A percentile compares a stretch with the other conserved stretches of the same genome.
phyloP scores from a whole-genome alignment of 2,113 vertebrate genomes.

The human region DNA sequence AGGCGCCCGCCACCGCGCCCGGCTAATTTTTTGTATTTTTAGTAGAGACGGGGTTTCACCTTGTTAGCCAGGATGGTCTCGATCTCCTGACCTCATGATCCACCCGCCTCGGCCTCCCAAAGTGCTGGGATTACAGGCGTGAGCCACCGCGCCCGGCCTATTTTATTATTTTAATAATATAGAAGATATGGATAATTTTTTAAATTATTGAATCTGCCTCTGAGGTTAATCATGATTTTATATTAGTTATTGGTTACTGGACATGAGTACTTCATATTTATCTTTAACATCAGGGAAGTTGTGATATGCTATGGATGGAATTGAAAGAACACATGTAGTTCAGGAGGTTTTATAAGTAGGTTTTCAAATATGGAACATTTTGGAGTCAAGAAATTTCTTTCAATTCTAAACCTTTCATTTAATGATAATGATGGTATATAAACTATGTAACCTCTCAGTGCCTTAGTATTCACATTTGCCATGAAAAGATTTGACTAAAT shows the following conservation, averaged over 20 bases:
- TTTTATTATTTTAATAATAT: not conserved
- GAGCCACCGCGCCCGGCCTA: no score
- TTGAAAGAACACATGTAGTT: not conserved
- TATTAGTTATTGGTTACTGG: not conserved
- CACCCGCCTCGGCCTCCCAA: no score
- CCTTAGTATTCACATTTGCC: not conserved
- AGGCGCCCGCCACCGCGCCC: no score
- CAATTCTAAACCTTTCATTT: not conserved
- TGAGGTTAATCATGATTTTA: not conserved
- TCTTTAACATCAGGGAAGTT: not conserved
- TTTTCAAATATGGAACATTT: not conserved
- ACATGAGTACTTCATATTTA: not conserved
- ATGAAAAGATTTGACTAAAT: not conserved
- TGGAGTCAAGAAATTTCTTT: not conserved
- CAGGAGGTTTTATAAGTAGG: not conserved
- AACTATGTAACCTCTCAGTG: not conserved
- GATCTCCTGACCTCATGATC: no score
- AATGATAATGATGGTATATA: not conserved
- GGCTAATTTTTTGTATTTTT: no score
- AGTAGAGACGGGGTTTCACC: no score
- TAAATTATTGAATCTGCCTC: not conserved
- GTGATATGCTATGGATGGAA: not conserved
- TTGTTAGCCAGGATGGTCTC: no score
- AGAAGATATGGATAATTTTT: not conserved
- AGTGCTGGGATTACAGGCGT: no score